These are phyloP conservation scores for Linepithema humile DNA, from an alignment of 1,140 invertebrate species.

Conservation along the genomic window DNA sequence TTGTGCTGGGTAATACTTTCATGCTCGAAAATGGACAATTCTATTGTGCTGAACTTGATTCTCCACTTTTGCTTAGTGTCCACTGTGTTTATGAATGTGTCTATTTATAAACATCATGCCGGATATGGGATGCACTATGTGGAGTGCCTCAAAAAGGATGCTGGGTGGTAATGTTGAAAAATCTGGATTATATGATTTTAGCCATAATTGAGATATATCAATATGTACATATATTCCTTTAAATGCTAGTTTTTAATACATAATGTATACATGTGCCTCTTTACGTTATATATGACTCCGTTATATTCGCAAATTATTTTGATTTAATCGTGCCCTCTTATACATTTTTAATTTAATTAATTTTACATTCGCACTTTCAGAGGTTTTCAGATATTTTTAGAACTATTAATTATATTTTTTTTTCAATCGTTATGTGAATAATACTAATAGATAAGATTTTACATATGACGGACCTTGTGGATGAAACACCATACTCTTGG, in stretches of 20 bases:
- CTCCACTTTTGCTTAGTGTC: conserved; percentile 53
- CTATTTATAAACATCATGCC: not conserved
- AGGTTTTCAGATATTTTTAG: conserved; percentile 12
- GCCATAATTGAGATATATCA: conserved; percentile 45
- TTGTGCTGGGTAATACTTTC: conserved; percentile 54
- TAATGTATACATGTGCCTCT: conserved; percentile 14
- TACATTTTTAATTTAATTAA: conserved; percentile 18
- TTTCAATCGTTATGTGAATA: conserved; percentile 6
- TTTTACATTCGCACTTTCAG: too few species aligned
- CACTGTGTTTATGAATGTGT: conserved; percentile 50
- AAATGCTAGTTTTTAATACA: conserved; percentile 35
- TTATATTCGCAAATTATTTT: conserved; percentile 6
- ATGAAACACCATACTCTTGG: conserved; percentile 56
- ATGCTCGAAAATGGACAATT: conserved; percentile 37
- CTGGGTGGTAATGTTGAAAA: not conserved
- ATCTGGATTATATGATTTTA: conserved; percentile 43
- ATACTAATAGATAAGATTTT: conserved; percentile 50
- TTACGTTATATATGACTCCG: conserved; percentile 4
- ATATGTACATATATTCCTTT: conserved; percentile 51
- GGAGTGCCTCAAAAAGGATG: conserved; percentile 36
- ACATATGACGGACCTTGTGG: conserved; percentile 11
- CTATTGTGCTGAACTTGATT: conserved; percentile 34
- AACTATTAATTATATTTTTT: not conserved
- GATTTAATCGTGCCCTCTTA: not conserved
- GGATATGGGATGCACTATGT: not conserved